phyloP scores from a whole-genome alignment of 2,113 vertebrate genomes.

The Pimephales promelas region DNA sequence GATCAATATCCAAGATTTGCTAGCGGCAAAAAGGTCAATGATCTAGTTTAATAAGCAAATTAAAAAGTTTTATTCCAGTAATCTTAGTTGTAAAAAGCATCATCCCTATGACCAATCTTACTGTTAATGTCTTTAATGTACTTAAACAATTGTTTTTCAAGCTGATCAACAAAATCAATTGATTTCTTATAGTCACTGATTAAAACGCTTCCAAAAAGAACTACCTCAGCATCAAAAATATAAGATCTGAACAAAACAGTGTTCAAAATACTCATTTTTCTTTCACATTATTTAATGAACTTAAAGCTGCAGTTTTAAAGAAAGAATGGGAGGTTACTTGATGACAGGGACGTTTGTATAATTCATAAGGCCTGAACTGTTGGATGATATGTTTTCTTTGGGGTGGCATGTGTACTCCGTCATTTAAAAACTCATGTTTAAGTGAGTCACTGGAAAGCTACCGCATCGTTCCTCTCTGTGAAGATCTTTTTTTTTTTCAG shows the following conservation, averaged over 20 bases:
- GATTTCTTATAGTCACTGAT: neutral
- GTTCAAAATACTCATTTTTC: neutral
- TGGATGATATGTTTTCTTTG: conserved; percentile 56
- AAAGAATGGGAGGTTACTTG: conserved; percentile 53
- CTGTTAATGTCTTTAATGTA: neutral
- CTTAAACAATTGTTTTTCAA: neutral
- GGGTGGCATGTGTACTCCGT: conserved; percentile 53
- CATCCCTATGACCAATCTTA: neutral
- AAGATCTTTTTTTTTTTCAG: conserved; percentile 45
- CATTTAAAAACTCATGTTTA: conserved; percentile 64
- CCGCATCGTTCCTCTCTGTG: conserved; percentile 37
- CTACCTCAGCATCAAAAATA: neutral
- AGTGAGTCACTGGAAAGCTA: conserved; percentile 39
- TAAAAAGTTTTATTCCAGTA: neutral
- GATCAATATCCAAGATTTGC: conserved; percentile 48
- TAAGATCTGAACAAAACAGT: neutral
- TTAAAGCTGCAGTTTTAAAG: conserved; percentile 28
- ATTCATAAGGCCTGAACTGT: conserved; percentile 64
- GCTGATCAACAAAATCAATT: neutral
- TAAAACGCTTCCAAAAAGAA: neutral
- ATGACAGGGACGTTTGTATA: conserved; percentile 54
- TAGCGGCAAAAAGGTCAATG: conserved; percentile 21
- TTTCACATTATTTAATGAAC: neutral
- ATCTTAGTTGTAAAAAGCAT: neutral
- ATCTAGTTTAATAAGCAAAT: conserved; percentile 30